Percentiles rank a stretch among this genome's conserved stretches.
These are phyloP conservation scores for Noturus placidus DNA, from an alignment of 2,113 vertebrate species.

Conservation along the genomic window DNA sequence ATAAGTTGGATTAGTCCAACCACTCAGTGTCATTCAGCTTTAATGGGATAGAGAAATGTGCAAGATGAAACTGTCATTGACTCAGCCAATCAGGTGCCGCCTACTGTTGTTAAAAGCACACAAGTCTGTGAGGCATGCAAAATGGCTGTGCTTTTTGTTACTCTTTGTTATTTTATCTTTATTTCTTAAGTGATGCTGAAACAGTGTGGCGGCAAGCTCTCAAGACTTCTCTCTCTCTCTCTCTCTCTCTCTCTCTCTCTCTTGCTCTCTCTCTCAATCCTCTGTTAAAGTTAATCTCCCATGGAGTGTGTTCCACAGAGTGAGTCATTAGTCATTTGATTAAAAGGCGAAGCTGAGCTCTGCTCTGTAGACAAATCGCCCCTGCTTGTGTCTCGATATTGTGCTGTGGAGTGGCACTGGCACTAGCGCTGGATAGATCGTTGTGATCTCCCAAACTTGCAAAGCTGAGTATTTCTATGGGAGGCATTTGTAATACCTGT, in stretches of 20 bases:
- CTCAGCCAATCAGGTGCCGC: slow-evolving; percentile 23
- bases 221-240: neutral
- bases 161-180: slow-evolving; percentile 37
- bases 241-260: neutral
- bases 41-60: slow-evolving; percentile 41
- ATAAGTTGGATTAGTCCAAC: slow-evolving; percentile 23
- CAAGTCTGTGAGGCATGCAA: slow-evolving; percentile 23
- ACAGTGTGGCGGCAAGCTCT: slow-evolving; percentile 4
- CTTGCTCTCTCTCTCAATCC: slow-evolving; percentile 20
- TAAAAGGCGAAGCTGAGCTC: slow-evolving; percentile 43
- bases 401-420: slow-evolving; percentile 10
- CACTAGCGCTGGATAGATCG: neutral
- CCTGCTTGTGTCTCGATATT: slow-evolving; percentile 6
- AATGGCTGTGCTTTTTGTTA: slow-evolving; percentile 29
- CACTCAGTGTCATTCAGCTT: slow-evolving; percentile 22
- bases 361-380: slow-evolving; percentile 47
- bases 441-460: slow-evolving; percentile 4
- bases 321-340: slow-evolving; percentile 54
- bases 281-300: slow-evolving; percentile 44
- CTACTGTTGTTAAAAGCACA: slow-evolving; percentile 17
- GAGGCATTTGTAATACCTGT: neutral
- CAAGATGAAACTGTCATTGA: slow-evolving; percentile 35
- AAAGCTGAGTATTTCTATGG: neutral
- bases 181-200: slow-evolving; percentile 41
- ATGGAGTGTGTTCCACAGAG: slow-evolving; percentile 35